phyloP scores from a whole-genome alignment of 2,888 invertebrate species.

The Brachypalpus laphriformis region DNA sequence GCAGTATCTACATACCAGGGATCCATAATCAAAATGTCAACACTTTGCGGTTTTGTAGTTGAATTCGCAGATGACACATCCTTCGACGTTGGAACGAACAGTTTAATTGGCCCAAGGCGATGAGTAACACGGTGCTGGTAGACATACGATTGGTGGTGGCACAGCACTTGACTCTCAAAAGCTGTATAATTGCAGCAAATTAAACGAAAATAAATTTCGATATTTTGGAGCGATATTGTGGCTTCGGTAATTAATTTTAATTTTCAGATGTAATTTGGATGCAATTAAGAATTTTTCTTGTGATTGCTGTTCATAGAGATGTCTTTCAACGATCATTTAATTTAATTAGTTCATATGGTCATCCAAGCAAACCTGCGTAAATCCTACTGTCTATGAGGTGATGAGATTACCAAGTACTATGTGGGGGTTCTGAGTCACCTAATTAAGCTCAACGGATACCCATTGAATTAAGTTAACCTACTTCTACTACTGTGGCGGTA shows the following conservation, averaged over 20 bases:
- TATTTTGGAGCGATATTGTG: slow-evolving; percentile 11
- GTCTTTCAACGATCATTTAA: background rate
- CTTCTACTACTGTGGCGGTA: too few relatives aligned
- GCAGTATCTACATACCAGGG: background rate
- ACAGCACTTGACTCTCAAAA: background rate
- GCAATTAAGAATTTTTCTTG: background rate
- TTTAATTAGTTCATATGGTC: background rate
- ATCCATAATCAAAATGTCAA: slow-evolving; percentile 46
- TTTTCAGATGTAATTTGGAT: background rate
- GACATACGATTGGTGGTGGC: background rate
- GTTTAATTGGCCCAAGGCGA: slow-evolving; percentile 53
- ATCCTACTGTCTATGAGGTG: too few relatives aligned
- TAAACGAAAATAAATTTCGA: slow-evolving; percentile 49
- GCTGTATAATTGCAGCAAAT: slow-evolving; percentile 36
- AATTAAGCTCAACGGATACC: too few relatives aligned
- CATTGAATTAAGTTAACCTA: too few relatives aligned
- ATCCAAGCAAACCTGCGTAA: too few relatives aligned
- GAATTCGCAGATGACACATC: slow-evolving; percentile 54
- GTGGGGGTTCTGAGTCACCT: too few relatives aligned
- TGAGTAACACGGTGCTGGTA: slow-evolving; percentile 18
- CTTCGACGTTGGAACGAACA: slow-evolving; percentile 4
- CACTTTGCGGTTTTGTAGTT: slow-evolving; percentile 30
- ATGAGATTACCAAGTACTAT: too few relatives aligned
- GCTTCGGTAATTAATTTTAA: background rate
- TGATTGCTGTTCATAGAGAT: background rate